These are phyloP conservation scores for Cricetomys ansorgei DNA, from an alignment of 2,113 vertebrate species.

Conservation along the genomic window DNA sequence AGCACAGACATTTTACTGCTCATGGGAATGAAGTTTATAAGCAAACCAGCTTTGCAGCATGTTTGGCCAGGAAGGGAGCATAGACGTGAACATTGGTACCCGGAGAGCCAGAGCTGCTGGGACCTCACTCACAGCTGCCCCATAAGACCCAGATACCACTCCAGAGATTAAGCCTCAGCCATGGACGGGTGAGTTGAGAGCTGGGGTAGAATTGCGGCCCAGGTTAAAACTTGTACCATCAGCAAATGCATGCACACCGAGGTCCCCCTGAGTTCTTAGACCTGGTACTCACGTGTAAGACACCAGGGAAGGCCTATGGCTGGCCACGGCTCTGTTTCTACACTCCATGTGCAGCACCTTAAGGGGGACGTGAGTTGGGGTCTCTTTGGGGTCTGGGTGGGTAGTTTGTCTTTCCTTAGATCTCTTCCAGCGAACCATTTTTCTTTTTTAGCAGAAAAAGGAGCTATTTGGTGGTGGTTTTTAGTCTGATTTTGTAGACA, in stretches of 20 bases:
- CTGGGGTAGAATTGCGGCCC: neutral
- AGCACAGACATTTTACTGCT: neutral
- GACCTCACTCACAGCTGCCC: neutral
- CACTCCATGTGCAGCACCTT: fast-evolving
- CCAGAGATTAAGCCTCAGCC: neutral
- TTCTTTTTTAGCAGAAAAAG: neutral
- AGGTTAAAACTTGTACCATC: neutral
- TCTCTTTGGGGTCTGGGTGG: neutral
- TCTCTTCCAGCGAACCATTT: neutral
- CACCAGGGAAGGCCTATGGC: neutral
- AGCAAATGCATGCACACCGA: neutral
- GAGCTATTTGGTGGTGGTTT: neutral
- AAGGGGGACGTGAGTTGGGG: no score
- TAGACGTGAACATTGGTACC: fast-evolving
- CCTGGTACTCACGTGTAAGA: neutral
- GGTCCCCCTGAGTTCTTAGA: neutral
- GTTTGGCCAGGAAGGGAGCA: neutral
- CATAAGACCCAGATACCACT: neutral
- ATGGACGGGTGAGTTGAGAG: neutral
- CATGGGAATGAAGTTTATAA: neutral
- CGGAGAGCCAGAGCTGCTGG: fast-evolving
- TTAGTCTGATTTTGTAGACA: neutral
- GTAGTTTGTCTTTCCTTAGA: neutral
- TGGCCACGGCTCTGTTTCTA: neutral
- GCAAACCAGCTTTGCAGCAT: neutral